phyloP scores from a whole-genome alignment of 1,140 invertebrate genomes.

The Mycetomoellerius zeteki region DNA sequence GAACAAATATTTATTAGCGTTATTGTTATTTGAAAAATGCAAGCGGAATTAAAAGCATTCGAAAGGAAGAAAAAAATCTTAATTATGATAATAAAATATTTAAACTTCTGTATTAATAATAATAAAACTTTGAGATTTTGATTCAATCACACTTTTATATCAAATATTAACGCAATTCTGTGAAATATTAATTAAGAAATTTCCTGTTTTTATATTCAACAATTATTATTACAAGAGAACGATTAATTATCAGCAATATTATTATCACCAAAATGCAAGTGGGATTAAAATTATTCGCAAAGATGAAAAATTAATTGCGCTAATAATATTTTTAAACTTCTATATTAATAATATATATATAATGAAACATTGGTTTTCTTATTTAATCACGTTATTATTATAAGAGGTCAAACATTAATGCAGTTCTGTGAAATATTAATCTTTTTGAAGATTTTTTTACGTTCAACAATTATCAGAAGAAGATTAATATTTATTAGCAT shows the following conservation, averaged over 20 bases:
- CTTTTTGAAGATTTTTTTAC: no score
- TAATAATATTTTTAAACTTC: neutral
- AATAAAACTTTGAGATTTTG: no score
- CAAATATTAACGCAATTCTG: no score
- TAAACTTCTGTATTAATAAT: neutral
- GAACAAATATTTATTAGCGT: neutral
- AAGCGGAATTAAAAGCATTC: neutral
- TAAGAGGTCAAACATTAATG: neutral
- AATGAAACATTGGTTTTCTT: neutral
- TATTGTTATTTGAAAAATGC: neutral
- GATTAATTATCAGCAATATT: no score
- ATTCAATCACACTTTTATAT: no score
- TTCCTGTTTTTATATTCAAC: neutral
- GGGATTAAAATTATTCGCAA: neutral
- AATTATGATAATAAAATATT: neutral
- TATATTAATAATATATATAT: no score
- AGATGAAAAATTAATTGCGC: neutral
- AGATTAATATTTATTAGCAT: no score
- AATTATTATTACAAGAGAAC: neutral
- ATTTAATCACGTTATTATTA: neutral
- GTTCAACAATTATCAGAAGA: no score
- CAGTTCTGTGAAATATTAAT: no score
- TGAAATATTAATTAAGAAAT: conserved; percentile 19
- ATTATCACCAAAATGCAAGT: neutral
- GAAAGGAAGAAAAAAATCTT: neutral